Evolutionary conservation across 2,113 vertebrate species (phyloP).

Genomic region (Riparia riparia): DNA sequence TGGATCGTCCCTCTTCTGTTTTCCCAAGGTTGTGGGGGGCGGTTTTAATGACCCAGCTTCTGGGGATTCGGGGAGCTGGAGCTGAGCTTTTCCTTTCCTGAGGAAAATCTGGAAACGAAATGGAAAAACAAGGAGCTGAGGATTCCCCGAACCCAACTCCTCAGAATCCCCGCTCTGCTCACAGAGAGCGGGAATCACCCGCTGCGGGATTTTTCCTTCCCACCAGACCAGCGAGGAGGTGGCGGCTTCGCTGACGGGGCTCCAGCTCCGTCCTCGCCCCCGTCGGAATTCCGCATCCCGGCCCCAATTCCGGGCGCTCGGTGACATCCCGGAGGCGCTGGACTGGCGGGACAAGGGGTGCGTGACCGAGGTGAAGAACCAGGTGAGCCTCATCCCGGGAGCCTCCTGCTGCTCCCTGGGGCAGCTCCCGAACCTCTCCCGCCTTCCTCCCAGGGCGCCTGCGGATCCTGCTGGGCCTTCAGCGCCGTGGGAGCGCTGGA

Average conservation of each 20-base stretch:
- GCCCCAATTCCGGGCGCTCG: rapidly evolving
- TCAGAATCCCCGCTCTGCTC: rapidly evolving
- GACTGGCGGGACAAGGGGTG: slow-evolving; percentile 84
- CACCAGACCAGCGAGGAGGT: slow-evolving; percentile 84
- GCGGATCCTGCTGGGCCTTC: slow-evolving; percentile 91
- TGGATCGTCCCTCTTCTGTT: rapidly evolving
- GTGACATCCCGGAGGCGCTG: slow-evolving; percentile 59
- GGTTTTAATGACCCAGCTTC: rapidly evolving
- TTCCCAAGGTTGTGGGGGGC: rapidly evolving
- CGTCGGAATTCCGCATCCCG: background rate
- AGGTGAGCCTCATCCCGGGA: slow-evolving; percentile 41
- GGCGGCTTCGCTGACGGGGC: slow-evolving; percentile 64
- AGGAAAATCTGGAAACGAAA: rapidly evolving
- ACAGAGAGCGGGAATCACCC: background rate
- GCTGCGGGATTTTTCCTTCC: background rate
- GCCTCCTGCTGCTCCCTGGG: rapidly evolving
- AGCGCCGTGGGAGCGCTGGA: slow-evolving; percentile 88
- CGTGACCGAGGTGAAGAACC: slow-evolving; percentile 83
- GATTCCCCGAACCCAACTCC: background rate
- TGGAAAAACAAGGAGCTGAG: rapidly evolving
- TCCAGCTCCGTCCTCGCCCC: background rate
- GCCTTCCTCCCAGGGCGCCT: slow-evolving; percentile 71
- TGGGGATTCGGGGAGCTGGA: background rate
- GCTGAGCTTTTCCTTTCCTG: background rate
- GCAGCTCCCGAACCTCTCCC: background rate